These are phyloP conservation scores for Polylopha cassiicola DNA, from an alignment of 2,888 invertebrate species.

Conservation along the genomic window DNA sequence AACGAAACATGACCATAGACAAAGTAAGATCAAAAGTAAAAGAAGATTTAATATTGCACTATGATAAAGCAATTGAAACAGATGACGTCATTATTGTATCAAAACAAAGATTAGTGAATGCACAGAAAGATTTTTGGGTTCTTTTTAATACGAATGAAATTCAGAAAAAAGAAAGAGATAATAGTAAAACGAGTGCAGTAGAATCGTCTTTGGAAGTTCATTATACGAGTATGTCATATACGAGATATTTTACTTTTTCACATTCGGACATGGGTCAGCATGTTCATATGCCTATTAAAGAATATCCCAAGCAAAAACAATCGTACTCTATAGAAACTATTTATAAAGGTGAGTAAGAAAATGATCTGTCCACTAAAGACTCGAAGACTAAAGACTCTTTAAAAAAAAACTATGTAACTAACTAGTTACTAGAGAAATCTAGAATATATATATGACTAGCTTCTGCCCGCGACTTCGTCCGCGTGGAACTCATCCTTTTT, in stretches of 20 bases:
- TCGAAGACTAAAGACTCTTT: no score
- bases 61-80: slow-evolving; percentile 32
- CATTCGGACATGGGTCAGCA: slow-evolving; percentile 35
- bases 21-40: slow-evolving; percentile 34
- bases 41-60: slow-evolving; percentile 9
- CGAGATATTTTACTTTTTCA: slow-evolving; percentile 41
- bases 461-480: no score
- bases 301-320: neutral
- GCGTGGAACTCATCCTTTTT: no score
- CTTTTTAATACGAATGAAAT: neutral
- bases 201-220: slow-evolving; percentile 49
- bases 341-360: slow-evolving; percentile 51
- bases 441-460: no score
- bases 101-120: neutral
- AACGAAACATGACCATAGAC: slow-evolving; percentile 36
- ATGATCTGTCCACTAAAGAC: no score
- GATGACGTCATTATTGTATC: slow-evolving; percentile 8
- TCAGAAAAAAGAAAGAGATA: neutral
- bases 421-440: no score
- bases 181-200: slow-evolving; percentile 28
- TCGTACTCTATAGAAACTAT: slow-evolving; percentile 48
- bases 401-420: no score
- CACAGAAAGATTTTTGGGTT: slow-evolving; percentile 7
- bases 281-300: slow-evolving; percentile 26
- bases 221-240: slow-evolving; percentile 38